Evolutionary conservation across 2,797 vertebrate genomes (phyloP).

Genomic region (Rhincodon typus): DNA sequence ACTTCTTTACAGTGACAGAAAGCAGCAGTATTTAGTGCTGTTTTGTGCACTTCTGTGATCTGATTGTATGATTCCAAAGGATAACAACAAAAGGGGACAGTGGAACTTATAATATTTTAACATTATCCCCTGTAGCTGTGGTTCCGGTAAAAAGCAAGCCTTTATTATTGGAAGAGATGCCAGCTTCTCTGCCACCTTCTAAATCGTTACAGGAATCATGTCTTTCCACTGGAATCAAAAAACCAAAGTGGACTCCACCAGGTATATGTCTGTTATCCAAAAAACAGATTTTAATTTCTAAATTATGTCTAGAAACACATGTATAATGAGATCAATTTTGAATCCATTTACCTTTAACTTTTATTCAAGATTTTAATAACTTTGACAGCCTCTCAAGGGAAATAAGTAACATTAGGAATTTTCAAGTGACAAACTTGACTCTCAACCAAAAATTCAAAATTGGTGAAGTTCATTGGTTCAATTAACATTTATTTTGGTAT

Average conservation of each 20-base stretch:
- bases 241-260: slow-evolving; percentile 81
- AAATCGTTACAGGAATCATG: slow-evolving; percentile 54
- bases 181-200: slow-evolving; percentile 45
- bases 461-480: background rate
- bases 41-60: background rate
- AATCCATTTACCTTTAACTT: background rate
- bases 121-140: background rate
- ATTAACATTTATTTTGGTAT: too few species aligned
- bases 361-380: background rate
- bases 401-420: background rate
- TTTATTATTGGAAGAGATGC: background rate
- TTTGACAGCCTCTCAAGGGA: background rate
- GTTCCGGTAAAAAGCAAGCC: background rate
- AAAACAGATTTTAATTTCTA: background rate
- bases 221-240: slow-evolving; percentile 56
- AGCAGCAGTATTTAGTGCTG: background rate
- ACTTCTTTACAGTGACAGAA: background rate
- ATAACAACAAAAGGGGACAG: background rate
- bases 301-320: background rate
- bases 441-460: background rate
- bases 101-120: background rate
- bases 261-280: slow-evolving; percentile 55
- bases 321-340: background rate
- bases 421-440: background rate
- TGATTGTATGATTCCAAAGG: background rate